phyloP scores from a whole-genome alignment of 2,113 vertebrate genomes.

The Microcebus jonahi region DNA sequence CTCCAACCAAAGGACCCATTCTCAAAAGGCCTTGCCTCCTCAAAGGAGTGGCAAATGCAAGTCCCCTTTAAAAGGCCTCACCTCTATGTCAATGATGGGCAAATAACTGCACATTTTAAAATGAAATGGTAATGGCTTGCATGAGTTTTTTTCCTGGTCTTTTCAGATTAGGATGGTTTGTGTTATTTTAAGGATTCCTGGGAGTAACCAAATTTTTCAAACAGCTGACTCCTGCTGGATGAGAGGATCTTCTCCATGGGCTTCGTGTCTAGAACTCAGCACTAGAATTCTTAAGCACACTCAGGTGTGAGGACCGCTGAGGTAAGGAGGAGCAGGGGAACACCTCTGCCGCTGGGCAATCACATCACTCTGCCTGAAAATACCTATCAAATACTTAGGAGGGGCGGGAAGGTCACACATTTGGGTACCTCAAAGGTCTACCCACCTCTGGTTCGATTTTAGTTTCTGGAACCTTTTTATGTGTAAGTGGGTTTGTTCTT shows the following conservation, averaged over 20 bases:
- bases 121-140: background rate
- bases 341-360: background rate
- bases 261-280: no score
- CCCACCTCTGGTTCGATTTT: background rate
- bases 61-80: background rate
- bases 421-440: background rate
- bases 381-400: no score
- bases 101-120: background rate
- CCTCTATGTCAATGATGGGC: background rate
- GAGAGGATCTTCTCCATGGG: rapidly evolving
- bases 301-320: no score
- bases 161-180: background rate
- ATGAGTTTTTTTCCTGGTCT: no score
- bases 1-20: background rate
- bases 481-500: background rate
- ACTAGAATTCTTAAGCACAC: background rate
- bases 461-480: background rate
- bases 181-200: background rate
- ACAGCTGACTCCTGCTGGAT: background rate
- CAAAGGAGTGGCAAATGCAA: background rate
- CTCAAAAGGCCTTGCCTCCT: background rate
- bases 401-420: background rate
- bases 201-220: background rate
- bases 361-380: background rate
- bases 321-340: background rate